phyloP scores from a whole-genome alignment of 2,113 vertebrate genomes.

The Donacobius atricapilla region DNA sequence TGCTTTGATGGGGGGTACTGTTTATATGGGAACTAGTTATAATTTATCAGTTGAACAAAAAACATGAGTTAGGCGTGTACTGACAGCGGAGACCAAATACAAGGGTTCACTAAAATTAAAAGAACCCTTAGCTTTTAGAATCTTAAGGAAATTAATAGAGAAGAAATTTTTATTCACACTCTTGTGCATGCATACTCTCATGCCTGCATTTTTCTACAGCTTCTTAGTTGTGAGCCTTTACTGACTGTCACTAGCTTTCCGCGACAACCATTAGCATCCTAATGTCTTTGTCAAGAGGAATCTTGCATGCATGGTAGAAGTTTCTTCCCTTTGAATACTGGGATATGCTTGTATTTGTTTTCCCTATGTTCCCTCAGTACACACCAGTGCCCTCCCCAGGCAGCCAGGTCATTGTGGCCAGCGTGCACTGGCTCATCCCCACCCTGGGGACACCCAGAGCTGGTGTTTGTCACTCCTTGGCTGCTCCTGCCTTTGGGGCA shows the following conservation, averaged over 20 bases:
- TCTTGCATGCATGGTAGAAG: background rate
- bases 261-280: background rate
- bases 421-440: fast-evolving
- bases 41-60: background rate
- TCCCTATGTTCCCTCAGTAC: background rate
- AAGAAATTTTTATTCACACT: background rate
- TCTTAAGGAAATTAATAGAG: background rate
- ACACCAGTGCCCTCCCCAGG: background rate
- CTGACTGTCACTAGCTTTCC: background rate
- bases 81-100: background rate
- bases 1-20: background rate
- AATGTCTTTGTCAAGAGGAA: background rate
- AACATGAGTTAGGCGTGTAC: background rate
- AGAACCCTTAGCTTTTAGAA: background rate
- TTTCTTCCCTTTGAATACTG: background rate
- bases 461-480: background rate
- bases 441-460: background rate
- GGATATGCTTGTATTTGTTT: background rate
- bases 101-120: background rate
- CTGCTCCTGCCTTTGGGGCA: background rate
- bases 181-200: no score
- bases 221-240: background rate
- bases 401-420: background rate
- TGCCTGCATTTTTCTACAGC: background rate
- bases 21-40: background rate